Evolutionary conservation across 2,888 invertebrate species (phyloP).

Genomic region (Tridacna gigas): DNA sequence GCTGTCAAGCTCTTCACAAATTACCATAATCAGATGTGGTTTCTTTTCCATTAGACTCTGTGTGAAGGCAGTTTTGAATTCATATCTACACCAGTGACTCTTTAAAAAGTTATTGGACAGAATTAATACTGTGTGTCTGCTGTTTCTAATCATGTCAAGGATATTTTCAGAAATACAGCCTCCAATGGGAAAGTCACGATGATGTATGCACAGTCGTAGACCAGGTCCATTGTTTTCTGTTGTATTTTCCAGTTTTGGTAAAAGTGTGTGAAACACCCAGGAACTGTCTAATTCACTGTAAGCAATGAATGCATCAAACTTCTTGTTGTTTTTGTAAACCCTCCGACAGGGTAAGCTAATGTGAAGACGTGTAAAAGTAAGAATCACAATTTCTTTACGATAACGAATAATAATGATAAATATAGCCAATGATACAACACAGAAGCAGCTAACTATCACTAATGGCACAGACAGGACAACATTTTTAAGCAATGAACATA

Average conservation of each 20-base stretch:
- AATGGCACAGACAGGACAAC: slow-evolving; percentile 53
- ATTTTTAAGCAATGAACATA: slow-evolving; percentile 56
- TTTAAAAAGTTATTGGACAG: slow-evolving; percentile 95
- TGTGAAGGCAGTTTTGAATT: slow-evolving; percentile 95
- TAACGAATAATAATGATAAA: slow-evolving; percentile 62
- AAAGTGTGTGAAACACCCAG: slow-evolving; percentile 93
- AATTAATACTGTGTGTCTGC: slow-evolving; percentile 93
- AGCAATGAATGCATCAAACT: slow-evolving; percentile 95
- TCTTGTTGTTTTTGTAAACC: slow-evolving; percentile 49
- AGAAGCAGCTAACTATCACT: slow-evolving; percentile 46
- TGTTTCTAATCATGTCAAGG: slow-evolving; percentile 93
- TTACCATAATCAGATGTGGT: slow-evolving; percentile 92
- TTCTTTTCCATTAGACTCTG: slow-evolving; percentile 91
- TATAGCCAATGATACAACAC: slow-evolving; percentile 52
- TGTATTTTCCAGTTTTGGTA: slow-evolving; percentile 91
- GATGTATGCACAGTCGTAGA: slow-evolving; percentile 85
- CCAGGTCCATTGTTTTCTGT: slow-evolving; percentile 88
- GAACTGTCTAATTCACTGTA: slow-evolving; percentile 92
- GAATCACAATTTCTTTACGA: slow-evolving; percentile 70
- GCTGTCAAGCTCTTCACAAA: slow-evolving; percentile 92
- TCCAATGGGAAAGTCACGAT: slow-evolving; percentile 76
- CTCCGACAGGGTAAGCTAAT: slow-evolving; percentile 63
- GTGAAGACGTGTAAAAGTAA: slow-evolving; percentile 66
- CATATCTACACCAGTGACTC: slow-evolving; percentile 95
- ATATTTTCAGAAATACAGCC: slow-evolving; percentile 92